A percentile compares a stretch with the other conserved stretches of the same genome.
phyloP scores from a whole-genome alignment of 2,888 invertebrate species.

The Cheilosia grossa region DNA sequence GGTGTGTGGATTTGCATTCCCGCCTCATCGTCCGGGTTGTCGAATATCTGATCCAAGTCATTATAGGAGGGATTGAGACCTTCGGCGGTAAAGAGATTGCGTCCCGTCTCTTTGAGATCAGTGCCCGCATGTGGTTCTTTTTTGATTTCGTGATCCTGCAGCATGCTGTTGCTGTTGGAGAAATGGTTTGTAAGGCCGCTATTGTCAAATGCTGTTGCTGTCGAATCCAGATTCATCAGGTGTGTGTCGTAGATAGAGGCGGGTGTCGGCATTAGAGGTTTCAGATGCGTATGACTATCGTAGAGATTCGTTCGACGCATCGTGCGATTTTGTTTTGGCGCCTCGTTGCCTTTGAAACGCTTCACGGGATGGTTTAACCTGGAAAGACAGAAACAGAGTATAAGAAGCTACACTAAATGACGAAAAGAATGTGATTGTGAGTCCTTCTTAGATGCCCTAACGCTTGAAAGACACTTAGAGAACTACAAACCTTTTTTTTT shows the following conservation, averaged over 20 bases:
- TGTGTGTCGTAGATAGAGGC: slow-evolving; percentile 80
- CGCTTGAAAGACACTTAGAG: slow-evolving; percentile 3
- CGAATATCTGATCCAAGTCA: slow-evolving; percentile 96
- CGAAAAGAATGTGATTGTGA: slow-evolving; percentile 4
- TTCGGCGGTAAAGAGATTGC: slow-evolving; percentile 91
- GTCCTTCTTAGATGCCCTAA: slow-evolving; percentile 1
- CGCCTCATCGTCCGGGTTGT: slow-evolving; percentile 86
- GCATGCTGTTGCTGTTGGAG: slow-evolving; percentile 75
- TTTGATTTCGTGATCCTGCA: slow-evolving; percentile 85
- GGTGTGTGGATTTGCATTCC: slow-evolving; percentile 92
- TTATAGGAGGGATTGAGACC: slow-evolving; percentile 94
- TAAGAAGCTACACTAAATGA: background rate
- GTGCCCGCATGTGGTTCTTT: slow-evolving; percentile 85
- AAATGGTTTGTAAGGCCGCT: slow-evolving; percentile 79
- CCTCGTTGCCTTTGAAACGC: slow-evolving; percentile 88
- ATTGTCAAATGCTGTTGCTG: slow-evolving; percentile 67
- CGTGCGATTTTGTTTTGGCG: slow-evolving; percentile 82
- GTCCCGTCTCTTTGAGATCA: slow-evolving; percentile 80
- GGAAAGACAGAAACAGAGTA: slow-evolving; percentile 41
- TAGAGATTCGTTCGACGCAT: slow-evolving; percentile 85
- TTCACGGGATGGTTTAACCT: slow-evolving; percentile 96
- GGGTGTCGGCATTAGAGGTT: slow-evolving; percentile 83
- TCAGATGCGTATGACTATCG: slow-evolving; percentile 85
- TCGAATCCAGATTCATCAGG: slow-evolving; percentile 78
- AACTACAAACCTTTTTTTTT: slow-evolving; percentile 27